Evolutionary conservation across 2,113 vertebrate genomes (phyloP).

Genomic region (Sprattus sprattus): DNA sequence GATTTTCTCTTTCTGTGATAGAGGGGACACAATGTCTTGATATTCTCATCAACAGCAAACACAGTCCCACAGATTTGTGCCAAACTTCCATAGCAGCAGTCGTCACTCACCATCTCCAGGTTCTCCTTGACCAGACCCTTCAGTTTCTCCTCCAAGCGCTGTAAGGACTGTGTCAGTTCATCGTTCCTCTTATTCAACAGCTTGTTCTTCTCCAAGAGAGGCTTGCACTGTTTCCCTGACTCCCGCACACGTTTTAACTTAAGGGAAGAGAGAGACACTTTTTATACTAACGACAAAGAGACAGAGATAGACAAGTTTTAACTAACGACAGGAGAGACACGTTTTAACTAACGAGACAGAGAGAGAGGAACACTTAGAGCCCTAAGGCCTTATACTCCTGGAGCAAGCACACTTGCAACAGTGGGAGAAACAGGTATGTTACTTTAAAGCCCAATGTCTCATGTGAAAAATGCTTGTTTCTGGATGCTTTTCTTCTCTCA

Average conservation of each 20-base stretch:
- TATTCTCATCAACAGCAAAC: too few relatives aligned
- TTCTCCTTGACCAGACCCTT: slow-evolving; percentile 90
- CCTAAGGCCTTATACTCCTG: too few relatives aligned
- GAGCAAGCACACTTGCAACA: too few relatives aligned
- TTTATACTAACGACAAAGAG: not conserved
- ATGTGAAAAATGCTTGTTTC: too few relatives aligned
- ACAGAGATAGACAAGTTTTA: not conserved
- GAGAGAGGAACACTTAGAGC: not conserved
- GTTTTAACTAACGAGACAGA: not conserved
- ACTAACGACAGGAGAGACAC: not conserved
- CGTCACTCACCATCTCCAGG: slow-evolving; percentile 85
- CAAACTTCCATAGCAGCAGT: not conserved
- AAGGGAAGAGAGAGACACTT: slow-evolving; percentile 13
- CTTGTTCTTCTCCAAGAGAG: slow-evolving; percentile 96
- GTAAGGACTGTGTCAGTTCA: slow-evolving; percentile 88
- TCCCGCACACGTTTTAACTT: slow-evolving; percentile 94
- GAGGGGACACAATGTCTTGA: slow-evolving; percentile 25
- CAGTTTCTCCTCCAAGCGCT: slow-evolving; percentile 92
- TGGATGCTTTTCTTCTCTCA: too few relatives aligned
- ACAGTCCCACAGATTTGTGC: not conserved
- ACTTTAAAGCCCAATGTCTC: too few relatives aligned
- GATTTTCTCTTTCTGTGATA: slow-evolving; percentile 88
- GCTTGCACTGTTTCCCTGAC: slow-evolving; percentile 95
- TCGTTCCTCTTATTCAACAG: slow-evolving; percentile 93
- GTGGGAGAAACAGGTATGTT: too few relatives aligned